Percentiles rank a stretch among this genome's conserved stretches.
Conservation (phyloP, 2,113 vertebrate genomes). For the Piprites chloris region DNA sequence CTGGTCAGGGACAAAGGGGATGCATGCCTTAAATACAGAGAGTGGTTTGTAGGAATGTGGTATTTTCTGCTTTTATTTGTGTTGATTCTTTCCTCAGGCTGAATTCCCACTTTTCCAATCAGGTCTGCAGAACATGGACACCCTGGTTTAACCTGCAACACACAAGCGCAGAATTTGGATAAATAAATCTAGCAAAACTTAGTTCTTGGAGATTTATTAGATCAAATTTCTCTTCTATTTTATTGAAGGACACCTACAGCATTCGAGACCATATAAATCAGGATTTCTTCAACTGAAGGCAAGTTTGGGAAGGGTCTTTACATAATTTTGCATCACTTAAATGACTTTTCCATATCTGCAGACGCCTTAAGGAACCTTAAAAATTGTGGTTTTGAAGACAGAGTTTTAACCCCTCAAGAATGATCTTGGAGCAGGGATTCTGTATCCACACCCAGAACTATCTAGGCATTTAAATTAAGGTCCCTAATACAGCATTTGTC, state of each 20-base stretch:
- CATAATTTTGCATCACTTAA: not conserved
- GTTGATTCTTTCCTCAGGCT: not conserved
- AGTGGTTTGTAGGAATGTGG: not conserved
- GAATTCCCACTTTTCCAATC: not conserved
- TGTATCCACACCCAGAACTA: not conserved
- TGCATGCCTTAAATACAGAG: not conserved
- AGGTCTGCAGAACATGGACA: not conserved
- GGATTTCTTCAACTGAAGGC: not conserved
- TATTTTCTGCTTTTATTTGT: not conserved
- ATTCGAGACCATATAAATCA: not conserved
- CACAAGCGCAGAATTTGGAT: fast-evolving
- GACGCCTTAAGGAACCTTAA: not conserved
- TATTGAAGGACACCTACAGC: not conserved
- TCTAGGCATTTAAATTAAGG: not conserved
- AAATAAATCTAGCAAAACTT: not conserved
- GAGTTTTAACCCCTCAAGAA: not conserved
- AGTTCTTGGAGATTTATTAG: not conserved
- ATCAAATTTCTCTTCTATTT: not conserved
- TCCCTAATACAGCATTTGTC: not conserved
- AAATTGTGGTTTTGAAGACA: not conserved
- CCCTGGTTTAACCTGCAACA: not conserved
- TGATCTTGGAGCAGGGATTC: not conserved
- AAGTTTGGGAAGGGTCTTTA: not conserved
- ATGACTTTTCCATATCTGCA: not conserved
- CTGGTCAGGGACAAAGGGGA: not conserved